Base-by-base conservation (phyloP, 1,140 invertebrate species). In the Rhizoglyphus robini region DNA sequence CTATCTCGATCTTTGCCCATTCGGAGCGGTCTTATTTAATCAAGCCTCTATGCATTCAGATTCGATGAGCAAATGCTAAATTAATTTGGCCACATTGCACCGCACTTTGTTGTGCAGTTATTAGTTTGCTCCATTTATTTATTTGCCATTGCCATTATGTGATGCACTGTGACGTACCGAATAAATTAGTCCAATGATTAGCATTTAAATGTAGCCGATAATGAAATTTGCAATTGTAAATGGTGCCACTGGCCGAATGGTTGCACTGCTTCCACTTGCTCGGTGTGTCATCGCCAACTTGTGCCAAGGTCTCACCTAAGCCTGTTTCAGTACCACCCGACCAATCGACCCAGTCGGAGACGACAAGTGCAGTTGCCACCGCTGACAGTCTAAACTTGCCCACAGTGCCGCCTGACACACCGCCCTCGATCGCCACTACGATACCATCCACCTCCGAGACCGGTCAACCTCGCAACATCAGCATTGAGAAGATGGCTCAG, bases 391-490 rank as follows among this genome's bases (percentile, higher is more conserved):
- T 41, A 8, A 41, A 41, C 18, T 41, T 18, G 36, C 36, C 36
- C 8, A 41, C 36, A 18, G 18, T 18, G 36, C 8, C 18, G 18
- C 36, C 36, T 41, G 36, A 41, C 36, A 41, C 20, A 23, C 4
- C n/a, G 23, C 23, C 63, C n/a, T 63, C 48, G 20, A 11, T n/a
- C 20, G 11, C 63, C 18, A n/a, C 31, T 4, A 11, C 34, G 15
- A 8, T 11, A 23, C 63, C 51, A 4, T 25, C 49, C 11, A 27
- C 20, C 4, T 88, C 89, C 63, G 86, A 86, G 76, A 88, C 91
- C 36, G 86, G 87, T 71, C 83, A 85, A 34, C 90, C 90, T 5
- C 81, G 85, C 64, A 93, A 94, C 77, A 79, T 95, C 51, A 88
- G 88, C 38, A 86, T 93, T 31, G 86, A 84, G 20, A 88, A 90